Percentiles rank a stretch among this genome's conserved stretches.
Evolutionary conservation across 2,113 vertebrate genomes (phyloP).

Genomic region (Corythornis madagascariensis): DNA sequence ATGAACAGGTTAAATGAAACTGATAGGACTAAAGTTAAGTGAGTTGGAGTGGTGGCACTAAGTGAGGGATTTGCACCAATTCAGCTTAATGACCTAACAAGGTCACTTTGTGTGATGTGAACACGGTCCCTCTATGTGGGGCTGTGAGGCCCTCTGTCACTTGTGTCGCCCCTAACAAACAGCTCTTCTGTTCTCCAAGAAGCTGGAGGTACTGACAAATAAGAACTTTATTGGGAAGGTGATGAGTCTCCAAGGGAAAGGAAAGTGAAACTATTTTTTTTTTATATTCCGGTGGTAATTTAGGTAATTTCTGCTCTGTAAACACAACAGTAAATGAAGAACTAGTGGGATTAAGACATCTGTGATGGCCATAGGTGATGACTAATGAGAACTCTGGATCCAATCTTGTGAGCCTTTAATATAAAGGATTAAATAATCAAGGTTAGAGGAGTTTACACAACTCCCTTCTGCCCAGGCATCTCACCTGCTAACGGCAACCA

Average conservation of each 20-base stretch:
- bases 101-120: constrained; percentile 35
- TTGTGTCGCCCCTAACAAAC: constrained; percentile 9
- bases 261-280: constrained; percentile 1
- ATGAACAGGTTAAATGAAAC: constrained; percentile 18
- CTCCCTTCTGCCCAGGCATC: not conserved
- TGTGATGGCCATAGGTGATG: constrained; percentile 28
- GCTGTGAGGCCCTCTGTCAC: constrained; percentile 35
- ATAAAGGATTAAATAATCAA: not conserved
- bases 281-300: not conserved
- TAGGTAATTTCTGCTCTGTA: constrained; percentile 14
- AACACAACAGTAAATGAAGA: constrained; percentile 41
- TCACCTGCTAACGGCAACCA: not conserved
- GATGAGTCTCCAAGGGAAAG: constrained; percentile 30
- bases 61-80: constrained; percentile 44
- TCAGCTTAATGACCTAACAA: constrained; percentile 30
- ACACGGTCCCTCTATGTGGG: constrained; percentile 3
- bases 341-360: not conserved
- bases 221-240: not conserved
- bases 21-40: constrained; percentile 9
- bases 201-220: not conserved
- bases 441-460: not conserved
- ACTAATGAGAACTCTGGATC: constrained; percentile 32
- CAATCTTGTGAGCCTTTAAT: not conserved
- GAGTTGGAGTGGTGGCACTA: constrained; percentile 48
- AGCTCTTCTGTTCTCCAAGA: constrained; percentile 27